Base-by-base conservation (phyloP, 1,140 invertebrate species). In the Gonioctena quinquepunctata region DNA sequence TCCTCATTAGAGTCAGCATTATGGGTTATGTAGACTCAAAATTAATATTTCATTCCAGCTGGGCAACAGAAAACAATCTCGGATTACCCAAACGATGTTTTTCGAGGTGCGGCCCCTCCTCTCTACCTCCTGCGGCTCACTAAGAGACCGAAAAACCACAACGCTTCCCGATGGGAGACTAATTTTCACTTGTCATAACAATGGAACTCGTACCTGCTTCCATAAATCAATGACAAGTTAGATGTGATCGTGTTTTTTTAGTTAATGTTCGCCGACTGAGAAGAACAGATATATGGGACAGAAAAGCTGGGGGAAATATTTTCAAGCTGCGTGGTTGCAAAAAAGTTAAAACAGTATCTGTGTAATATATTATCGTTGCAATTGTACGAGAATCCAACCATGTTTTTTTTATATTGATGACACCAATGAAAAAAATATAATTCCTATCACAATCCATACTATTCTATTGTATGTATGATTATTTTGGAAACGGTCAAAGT, bases 111-210 rank as follows among this genome's bases (percentile, higher is more conserved):
- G 56, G 56, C 16, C 2, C 23, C n/a, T 25, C 23, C 23, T 59
- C 23, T 26, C 56, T 25, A 25, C 56, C 56, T 11, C 56, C 56
- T 26, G 23, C 18, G 23, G 56, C 25, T 8, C 21, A 16, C 42
- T 63, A 11, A 22, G 33, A 63, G 42, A 1, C 61, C 61, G 18
- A 63, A 63, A 49, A 63, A 63, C 61, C 28, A 42, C 42, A 63
- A 49, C 61, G 33, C 16, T 42, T 21, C 61, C 49, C 61, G 48
- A 42, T 63, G 33, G 61, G 61, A 42, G 19, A 63, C 61, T 63
- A 63, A 63, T 63, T 63, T 63, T 63, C 61, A 63, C 61, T 63
- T 63, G 61, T 63, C 61, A 63, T 63, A 63, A 63, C 61, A 63
- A 63, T 19, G n/a, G 33, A 22, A 23, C 33, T 21, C 28, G 61